These are phyloP conservation scores for Philaethria dido DNA, from an alignment of 2,888 invertebrate genomes.

Conservation along the genomic window DNA sequence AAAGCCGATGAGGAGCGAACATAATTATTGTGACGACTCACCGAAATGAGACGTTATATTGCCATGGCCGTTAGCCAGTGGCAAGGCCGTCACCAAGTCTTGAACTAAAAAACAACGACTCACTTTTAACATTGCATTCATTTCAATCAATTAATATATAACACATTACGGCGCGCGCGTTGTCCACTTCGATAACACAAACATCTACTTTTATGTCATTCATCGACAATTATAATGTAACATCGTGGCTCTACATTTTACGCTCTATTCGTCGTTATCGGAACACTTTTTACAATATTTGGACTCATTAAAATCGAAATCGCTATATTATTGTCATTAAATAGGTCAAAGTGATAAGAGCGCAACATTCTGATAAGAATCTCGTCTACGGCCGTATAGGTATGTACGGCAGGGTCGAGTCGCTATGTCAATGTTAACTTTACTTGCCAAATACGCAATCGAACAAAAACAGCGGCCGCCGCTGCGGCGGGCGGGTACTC, in stretches of 20 bases:
- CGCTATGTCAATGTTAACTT: slow-evolving; percentile 78
- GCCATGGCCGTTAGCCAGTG: slow-evolving; percentile 83
- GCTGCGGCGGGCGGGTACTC: slow-evolving; percentile 66
- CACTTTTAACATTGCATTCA: slow-evolving; percentile 79
- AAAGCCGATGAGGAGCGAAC: slow-evolving; percentile 77
- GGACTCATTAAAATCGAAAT: slow-evolving; percentile 56
- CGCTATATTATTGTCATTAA: slow-evolving; percentile 63
- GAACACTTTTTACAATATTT: slow-evolving; percentile 37
- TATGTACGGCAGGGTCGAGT: slow-evolving; percentile 59
- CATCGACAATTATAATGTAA: slow-evolving; percentile 37
- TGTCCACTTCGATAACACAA: slow-evolving; percentile 43
- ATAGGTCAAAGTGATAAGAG: slow-evolving; percentile 79
- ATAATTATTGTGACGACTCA: slow-evolving; percentile 79
- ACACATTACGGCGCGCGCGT: slow-evolving; percentile 44
- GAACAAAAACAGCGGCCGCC: slow-evolving; percentile 57
- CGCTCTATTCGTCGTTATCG: slow-evolving; percentile 40
- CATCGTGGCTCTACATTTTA: slow-evolving; percentile 36
- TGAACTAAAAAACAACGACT: slow-evolving; percentile 84
- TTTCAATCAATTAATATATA: slow-evolving; percentile 55
- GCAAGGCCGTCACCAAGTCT: slow-evolving; percentile 84
- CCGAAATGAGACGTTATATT: slow-evolving; percentile 82
- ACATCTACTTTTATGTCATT: slow-evolving; percentile 36
- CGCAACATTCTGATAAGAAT: slow-evolving; percentile 75
- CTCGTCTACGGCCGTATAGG: slow-evolving; percentile 68
- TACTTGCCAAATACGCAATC: slow-evolving; percentile 74